Conservation (phyloP, 2,113 vertebrate species). For the Catharus fuscescens region DNA sequence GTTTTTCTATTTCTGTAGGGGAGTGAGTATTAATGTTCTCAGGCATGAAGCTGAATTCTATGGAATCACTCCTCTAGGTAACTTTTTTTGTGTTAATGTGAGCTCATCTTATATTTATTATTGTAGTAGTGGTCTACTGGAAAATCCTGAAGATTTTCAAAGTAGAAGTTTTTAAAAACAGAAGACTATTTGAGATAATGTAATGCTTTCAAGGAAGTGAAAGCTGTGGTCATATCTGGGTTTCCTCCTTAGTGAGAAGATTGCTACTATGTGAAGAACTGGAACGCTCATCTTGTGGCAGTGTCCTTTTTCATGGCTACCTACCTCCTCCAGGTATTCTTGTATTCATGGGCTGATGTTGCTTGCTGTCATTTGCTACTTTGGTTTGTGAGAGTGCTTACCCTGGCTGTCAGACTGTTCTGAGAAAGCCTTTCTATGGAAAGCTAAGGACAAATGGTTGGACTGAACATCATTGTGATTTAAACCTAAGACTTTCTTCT, state of each 20-base stretch:
- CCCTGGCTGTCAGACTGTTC: background rate
- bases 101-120: background rate
- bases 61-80: slow-evolving; percentile 97
- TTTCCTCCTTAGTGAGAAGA: slow-evolving; percentile 82
- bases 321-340: slow-evolving; percentile 91
- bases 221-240: background rate
- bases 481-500: background rate
- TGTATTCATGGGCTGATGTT: background rate
- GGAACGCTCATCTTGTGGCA: slow-evolving; percentile 96
- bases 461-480: background rate
- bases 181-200: background rate
- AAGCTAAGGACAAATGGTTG: background rate
- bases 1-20: slow-evolving; percentile 72
- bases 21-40: slow-evolving; percentile 93
- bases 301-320: slow-evolving; percentile 97
- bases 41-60: slow-evolving; percentile 98
- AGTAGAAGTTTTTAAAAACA: background rate
- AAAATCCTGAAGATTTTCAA: background rate
- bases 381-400: background rate
- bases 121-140: background rate
- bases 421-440: background rate
- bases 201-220: background rate
- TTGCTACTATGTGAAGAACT: slow-evolving; percentile 94
- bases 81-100: background rate
- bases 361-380: background rate